Percentiles rank a stretch among this genome's conserved stretches.
Evolutionary conservation across 2,113 vertebrate genomes (phyloP).

Genomic region (Zosterops lateralis): DNA sequence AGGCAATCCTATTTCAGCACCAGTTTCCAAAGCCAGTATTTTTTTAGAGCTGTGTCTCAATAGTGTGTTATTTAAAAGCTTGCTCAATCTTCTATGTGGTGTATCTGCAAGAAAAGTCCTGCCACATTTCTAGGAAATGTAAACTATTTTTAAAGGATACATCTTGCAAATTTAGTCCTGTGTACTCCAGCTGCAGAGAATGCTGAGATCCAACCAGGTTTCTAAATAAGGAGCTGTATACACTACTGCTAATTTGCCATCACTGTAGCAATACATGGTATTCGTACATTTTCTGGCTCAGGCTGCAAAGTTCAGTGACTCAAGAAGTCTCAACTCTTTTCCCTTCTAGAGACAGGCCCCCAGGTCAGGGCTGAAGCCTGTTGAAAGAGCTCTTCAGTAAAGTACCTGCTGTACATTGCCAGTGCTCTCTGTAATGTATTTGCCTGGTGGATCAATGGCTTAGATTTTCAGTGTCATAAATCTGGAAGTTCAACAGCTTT

Average conservation of each 20-base stretch:
- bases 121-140: not conserved
- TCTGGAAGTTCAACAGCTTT: conserved; percentile 55
- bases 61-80: not conserved
- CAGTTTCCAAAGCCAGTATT: not conserved
- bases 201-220: not conserved
- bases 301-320: not conserved
- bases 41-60: not conserved
- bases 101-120: not conserved
- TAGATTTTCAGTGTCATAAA: conserved; percentile 39
- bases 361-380: not conserved
- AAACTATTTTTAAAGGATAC: not conserved
- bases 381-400: not conserved
- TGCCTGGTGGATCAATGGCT: conserved; percentile 4
- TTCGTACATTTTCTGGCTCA: not conserved
- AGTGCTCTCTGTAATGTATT: not conserved
- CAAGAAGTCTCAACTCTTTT: not conserved
- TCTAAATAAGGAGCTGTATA: not conserved
- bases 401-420: not conserved
- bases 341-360: not conserved
- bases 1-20: not conserved
- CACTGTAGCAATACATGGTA: not conserved
- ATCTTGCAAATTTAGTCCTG: not conserved
- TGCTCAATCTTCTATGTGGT: not conserved
- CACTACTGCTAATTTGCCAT: not conserved
- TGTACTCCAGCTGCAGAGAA: not conserved